phyloP scores from a whole-genome alignment of 2,797 vertebrate species.

The Pipistrellus pipistrellus region DNA sequence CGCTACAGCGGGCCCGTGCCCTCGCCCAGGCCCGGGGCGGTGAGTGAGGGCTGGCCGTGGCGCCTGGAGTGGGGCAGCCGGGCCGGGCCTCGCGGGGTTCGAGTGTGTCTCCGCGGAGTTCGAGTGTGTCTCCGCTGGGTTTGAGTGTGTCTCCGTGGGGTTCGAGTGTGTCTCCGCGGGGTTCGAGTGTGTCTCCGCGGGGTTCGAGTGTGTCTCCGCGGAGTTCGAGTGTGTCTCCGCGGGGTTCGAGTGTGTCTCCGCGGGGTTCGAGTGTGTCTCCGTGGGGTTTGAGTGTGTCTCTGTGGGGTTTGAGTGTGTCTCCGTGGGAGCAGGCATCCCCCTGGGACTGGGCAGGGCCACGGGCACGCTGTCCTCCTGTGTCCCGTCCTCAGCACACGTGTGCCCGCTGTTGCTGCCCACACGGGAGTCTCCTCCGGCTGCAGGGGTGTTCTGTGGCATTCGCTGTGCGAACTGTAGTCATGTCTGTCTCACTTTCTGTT shows the following conservation, averaged over 20 bases:
- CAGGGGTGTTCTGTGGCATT: not conserved
- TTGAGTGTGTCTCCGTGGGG: too few species aligned
- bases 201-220: too few species aligned
- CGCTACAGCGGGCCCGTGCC: constrained; percentile 94
- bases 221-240: too few species aligned
- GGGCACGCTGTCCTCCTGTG: not conserved
- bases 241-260: too few species aligned
- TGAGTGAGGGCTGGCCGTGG: constrained; percentile 85
- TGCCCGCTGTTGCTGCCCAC: not conserved
- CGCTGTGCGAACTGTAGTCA: not conserved
- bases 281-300: too few species aligned
- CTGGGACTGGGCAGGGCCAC: fast-evolving
- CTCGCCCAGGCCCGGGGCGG: constrained; percentile 95
- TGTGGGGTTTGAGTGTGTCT: too few species aligned
- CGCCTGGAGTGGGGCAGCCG: not conserved
- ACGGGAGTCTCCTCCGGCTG: not conserved
- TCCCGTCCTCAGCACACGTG: fast-evolving
- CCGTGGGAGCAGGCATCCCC: fast-evolving
- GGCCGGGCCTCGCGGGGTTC: not conserved
- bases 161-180: too few species aligned
- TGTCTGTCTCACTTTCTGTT: not conserved
- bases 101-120: fast-evolving
- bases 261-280: not conserved
- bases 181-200: too few species aligned
- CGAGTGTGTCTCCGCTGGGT: not conserved